Conservation (phyloP, 1,140 invertebrate genomes). For the Adelges cooleyi region DNA sequence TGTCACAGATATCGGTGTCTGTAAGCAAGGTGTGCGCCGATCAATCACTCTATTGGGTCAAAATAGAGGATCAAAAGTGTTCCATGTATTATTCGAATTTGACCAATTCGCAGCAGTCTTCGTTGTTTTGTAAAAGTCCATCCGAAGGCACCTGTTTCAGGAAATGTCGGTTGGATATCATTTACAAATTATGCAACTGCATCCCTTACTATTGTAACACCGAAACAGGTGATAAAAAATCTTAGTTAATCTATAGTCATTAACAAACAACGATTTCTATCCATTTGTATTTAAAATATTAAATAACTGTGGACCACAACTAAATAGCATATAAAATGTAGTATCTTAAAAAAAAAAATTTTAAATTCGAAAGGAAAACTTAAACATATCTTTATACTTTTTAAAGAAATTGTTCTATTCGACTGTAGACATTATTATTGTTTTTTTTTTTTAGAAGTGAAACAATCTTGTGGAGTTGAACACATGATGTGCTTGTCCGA, state of each 20-base stretch:
- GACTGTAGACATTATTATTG: no score
- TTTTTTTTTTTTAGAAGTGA: neutral
- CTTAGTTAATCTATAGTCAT: no score
- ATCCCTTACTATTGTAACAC: slow-evolving; percentile 17
- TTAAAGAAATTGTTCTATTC: no score
- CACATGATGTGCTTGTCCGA: neutral
- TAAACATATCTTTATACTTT: no score
- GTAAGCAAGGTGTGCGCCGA: slow-evolving; percentile 10
- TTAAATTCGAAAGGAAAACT: no score
- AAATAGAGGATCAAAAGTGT: slow-evolving; percentile 17
- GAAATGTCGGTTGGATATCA: slow-evolving; percentile 16
- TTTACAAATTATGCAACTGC: slow-evolving; percentile 27
- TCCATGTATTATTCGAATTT: neutral
- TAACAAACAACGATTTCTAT: no score
- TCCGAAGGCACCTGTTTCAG: slow-evolving; percentile 29
- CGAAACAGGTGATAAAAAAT: no score
- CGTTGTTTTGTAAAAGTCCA: neutral
- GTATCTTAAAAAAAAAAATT: no score
- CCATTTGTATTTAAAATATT: no score
- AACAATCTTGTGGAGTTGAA: neutral
- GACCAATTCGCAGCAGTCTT: neutral
- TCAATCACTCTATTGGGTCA: neutral
- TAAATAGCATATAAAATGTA: no score
- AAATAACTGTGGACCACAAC: no score
- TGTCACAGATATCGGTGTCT: slow-evolving; percentile 21